Percentiles rank a stretch among this genome's conserved stretches.
phyloP scores from a whole-genome alignment of 92 coral and sea anemone genomes.

The Phymanthus crucifer region DNA sequence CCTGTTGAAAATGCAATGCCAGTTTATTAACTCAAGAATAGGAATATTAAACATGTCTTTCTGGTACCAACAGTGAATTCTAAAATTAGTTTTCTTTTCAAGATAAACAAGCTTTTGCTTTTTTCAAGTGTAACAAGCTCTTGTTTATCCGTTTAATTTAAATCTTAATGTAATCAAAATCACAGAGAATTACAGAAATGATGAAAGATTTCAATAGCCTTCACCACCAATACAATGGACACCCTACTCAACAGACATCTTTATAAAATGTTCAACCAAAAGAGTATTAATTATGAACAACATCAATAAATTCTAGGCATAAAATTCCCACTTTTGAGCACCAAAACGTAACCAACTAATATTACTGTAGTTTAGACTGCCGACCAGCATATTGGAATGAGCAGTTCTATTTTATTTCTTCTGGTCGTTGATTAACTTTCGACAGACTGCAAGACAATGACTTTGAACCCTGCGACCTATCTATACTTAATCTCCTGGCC shows the following conservation, averaged over 20 bases:
- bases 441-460: constrained; percentile 7
- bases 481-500: background rate
- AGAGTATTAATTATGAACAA: background rate
- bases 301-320: background rate
- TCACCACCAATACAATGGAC: background rate
- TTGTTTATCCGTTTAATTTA: no score
- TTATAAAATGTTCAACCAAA: background rate
- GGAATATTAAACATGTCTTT: no score
- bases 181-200: background rate
- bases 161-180: no score
- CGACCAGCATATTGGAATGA: constrained; percentile 2
- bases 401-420: background rate
- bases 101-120: no score
- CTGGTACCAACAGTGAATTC: no score
- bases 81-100: no score
- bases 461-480: constrained; percentile 19
- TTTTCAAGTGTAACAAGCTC: no score
- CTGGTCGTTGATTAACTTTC: background rate
- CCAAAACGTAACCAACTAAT: background rate
- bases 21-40: background rate
- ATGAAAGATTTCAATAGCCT: background rate
- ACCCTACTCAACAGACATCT: background rate
- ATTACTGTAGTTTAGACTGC: background rate
- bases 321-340: background rate
- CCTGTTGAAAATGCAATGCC: background rate